phyloP scores from a whole-genome alignment of 2,797 vertebrate genomes.

The Lithobates sylvaticus region DNA sequence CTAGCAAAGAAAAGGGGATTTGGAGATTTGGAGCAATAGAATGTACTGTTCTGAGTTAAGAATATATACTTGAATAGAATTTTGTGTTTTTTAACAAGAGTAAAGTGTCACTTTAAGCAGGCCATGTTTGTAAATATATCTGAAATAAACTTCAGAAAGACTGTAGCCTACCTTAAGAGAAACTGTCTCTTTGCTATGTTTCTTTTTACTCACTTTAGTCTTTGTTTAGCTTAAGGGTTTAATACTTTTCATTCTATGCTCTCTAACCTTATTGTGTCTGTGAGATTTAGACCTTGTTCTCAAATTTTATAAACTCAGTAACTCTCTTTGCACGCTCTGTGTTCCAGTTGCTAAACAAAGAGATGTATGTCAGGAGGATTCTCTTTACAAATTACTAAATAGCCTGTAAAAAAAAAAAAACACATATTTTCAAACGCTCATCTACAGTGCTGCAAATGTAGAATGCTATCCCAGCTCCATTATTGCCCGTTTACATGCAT shows the following conservation, averaged over 20 bases:
- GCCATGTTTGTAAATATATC: no score
- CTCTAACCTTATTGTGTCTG: conserved; percentile 52
- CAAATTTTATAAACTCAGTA: conserved; percentile 42
- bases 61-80: no score
- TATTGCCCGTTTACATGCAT: no score
- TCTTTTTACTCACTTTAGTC: conserved; percentile 8
- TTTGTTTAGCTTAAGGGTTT: conserved; percentile 26
- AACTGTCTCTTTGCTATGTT: no score
- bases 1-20: no score
- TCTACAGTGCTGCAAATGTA: neutral
- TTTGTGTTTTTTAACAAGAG: no score
- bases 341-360: conserved; percentile 28
- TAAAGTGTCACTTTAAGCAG: no score
- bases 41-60: no score
- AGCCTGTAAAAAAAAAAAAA: no score
- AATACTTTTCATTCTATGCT: conserved; percentile 40
- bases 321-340: conserved; percentile 16
- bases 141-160: no score
- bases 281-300: conserved; percentile 32
- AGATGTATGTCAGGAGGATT: conserved; percentile 8
- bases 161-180: no score
- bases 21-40: no score
- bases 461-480: neutral
- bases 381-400: neutral
- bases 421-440: neutral